These are phyloP conservation scores for Odontophorus gujanensis DNA, from an alignment of 2,113 vertebrate species.

Conservation along the genomic window DNA sequence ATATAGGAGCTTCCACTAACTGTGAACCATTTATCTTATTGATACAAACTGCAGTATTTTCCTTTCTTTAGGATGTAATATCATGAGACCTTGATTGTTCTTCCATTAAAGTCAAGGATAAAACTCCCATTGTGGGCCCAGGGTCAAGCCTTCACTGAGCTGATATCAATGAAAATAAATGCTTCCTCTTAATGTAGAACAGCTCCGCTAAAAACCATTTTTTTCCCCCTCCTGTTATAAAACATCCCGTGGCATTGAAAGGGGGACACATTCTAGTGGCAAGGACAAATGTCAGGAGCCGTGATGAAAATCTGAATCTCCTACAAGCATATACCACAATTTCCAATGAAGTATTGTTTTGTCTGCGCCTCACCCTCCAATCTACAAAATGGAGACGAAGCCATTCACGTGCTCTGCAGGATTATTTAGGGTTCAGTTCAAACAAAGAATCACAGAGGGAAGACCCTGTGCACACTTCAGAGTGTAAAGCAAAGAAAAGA, in stretches of 20 bases:
- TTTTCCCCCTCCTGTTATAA: background rate
- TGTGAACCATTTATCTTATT: constrained; percentile 39
- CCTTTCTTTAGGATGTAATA: constrained; percentile 29
- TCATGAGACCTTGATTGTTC: constrained; percentile 35
- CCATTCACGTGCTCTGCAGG: background rate
- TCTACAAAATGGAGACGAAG: background rate
- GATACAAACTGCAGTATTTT: constrained; percentile 41
- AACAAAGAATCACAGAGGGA: background rate
- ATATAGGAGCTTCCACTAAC: background rate
- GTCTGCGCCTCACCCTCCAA: background rate
- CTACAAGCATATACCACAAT: background rate
- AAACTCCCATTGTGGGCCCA: constrained; percentile 31
- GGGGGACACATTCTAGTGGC: background rate
- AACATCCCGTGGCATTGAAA: constrained; percentile 53
- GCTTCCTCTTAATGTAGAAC: constrained; percentile 47
- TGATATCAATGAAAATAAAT: constrained; percentile 52
- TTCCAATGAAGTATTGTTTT: background rate
- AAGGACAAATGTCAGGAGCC: constrained; percentile 48
- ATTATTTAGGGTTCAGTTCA: constrained; percentile 1
- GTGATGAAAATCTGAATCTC: constrained; percentile 23
- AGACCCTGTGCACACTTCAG: background rate
- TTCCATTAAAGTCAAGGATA: constrained; percentile 63
- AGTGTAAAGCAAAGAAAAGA: background rate
- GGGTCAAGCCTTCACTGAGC: constrained; percentile 41
- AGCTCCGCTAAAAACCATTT: background rate